Evolutionary conservation across 2,797 vertebrate species (phyloP).

Genomic region (Hybognathus amarus): DNA sequence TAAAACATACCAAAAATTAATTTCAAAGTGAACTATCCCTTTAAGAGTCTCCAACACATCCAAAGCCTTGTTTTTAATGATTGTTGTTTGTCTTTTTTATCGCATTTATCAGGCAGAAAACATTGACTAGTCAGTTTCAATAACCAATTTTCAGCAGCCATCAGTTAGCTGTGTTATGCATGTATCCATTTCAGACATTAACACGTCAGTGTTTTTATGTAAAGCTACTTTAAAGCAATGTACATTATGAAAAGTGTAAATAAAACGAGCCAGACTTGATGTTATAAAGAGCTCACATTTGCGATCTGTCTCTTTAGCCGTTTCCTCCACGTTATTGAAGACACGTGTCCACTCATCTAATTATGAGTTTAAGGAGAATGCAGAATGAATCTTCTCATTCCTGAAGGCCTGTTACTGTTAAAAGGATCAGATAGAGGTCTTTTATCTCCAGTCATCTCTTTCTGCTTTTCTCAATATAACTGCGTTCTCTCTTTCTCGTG

Average conservation of each 20-base stretch:
- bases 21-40: no score
- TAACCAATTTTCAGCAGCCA: background rate
- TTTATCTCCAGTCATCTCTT: background rate
- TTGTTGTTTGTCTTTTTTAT: background rate
- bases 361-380: background rate
- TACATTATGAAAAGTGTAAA: no score
- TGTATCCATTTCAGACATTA: background rate
- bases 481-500: background rate
- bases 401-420: background rate
- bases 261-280: background rate
- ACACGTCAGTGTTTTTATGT: no score
- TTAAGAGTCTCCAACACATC: background rate
- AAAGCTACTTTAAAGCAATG: no score
- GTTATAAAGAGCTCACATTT: background rate
- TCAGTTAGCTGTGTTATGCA: background rate
- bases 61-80: background rate
- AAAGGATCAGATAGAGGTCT: background rate
- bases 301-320: background rate
- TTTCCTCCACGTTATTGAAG: background rate
- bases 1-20: no score
- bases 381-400: background rate
- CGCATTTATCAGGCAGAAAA: background rate
- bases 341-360: background rate
- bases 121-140: background rate
- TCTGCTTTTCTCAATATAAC: background rate